These are phyloP conservation scores for Flexamia atlantica DNA, from an alignment of 2,888 invertebrate species.

Conservation along the genomic window DNA sequence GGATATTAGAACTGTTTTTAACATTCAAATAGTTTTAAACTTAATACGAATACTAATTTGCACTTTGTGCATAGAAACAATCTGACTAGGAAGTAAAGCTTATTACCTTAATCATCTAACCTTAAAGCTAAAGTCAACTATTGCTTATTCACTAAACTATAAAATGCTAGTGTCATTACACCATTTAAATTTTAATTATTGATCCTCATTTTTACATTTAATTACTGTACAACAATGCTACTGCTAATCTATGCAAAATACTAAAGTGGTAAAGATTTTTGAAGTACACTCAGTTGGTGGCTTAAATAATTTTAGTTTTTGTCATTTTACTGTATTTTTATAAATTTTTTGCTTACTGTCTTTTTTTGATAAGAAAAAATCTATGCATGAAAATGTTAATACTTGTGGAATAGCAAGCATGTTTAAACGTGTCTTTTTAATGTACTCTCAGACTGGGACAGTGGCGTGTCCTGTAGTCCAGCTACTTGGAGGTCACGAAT, in stretches of 20 bases:
- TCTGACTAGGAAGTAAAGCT: neutral
- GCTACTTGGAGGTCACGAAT: too few relatives aligned
- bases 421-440: too few relatives aligned
- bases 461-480: too few relatives aligned
- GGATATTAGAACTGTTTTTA: too few relatives aligned
- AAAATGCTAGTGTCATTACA: neutral
- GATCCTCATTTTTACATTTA: neutral
- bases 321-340: too few relatives aligned
- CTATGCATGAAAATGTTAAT: too few relatives aligned
- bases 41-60: neutral
- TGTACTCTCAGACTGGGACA: too few relatives aligned
- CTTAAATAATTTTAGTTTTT: too few relatives aligned
- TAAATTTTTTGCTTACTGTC: neutral
- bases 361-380: too few relatives aligned
- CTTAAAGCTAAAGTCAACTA: slow-evolving; percentile 7
- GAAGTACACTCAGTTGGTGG: too few relatives aligned
- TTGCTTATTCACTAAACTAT: slow-evolving; percentile 7
- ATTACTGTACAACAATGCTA: neutral
- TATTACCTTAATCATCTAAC: neutral
- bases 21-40: slow-evolving; percentile 4
- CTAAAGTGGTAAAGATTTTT: neutral
- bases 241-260: neutral
- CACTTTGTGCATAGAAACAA: slow-evolving; percentile 7
- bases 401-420: too few relatives aligned
- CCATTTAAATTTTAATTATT: neutral